Conservation (phyloP, 2,888 invertebrate species). For the Cataglyphis altisquamis region DNA sequence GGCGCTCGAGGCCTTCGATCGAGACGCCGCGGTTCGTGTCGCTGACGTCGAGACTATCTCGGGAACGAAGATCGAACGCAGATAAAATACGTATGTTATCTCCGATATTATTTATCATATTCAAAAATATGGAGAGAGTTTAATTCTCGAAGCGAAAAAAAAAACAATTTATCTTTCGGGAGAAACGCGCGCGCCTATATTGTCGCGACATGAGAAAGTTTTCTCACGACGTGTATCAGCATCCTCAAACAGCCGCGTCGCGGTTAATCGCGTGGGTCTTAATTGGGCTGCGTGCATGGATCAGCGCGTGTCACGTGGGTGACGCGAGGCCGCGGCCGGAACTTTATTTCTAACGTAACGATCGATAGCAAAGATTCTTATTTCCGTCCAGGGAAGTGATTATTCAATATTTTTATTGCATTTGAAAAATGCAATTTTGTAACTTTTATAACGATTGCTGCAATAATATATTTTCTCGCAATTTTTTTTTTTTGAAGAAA, state of each 20-base stretch:
- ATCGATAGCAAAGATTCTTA: background rate
- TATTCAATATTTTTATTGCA: background rate
- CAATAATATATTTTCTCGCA: background rate
- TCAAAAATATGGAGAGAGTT: background rate
- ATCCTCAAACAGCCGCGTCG: conserved; percentile 19
- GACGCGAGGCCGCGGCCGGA: conserved; percentile 34
- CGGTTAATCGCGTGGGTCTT: conserved; percentile 59
- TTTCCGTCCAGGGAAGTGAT: background rate
- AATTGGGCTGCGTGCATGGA: conserved; percentile 62
- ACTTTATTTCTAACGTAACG: background rate
- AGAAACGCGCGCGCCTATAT: background rate
- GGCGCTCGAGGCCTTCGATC: conserved; percentile 72
- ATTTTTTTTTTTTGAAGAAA: conserved; percentile 2
- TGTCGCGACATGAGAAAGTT: conserved; percentile 53
- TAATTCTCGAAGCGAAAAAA: background rate
- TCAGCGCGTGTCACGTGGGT: conserved; percentile 56
- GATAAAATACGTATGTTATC: background rate
- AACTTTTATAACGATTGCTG: background rate
- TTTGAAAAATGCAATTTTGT: background rate
- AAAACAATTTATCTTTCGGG: background rate
- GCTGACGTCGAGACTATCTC: background rate
- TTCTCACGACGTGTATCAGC: conserved; percentile 27
- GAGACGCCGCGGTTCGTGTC: conserved; percentile 25
- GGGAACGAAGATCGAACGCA: background rate
- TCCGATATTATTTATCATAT: background rate